These are phyloP conservation scores for Polymixis lichenea DNA, from an alignment of 2,888 invertebrate genomes.

Conservation along the genomic window DNA sequence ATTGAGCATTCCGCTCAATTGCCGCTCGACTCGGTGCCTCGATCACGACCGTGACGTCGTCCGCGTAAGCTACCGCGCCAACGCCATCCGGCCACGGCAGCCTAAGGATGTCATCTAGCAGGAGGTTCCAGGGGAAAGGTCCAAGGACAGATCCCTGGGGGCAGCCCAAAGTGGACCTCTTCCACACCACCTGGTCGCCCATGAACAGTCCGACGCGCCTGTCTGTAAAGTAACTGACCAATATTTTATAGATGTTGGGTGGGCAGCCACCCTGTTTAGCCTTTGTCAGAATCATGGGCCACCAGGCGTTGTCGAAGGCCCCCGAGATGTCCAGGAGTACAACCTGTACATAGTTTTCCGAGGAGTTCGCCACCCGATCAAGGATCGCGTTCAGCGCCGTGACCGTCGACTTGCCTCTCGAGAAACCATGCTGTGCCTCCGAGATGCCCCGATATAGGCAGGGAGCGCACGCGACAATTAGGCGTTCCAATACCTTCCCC, in stretches of 20 bases:
- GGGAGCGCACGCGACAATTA: constrained; percentile 56
- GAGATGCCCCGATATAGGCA: constrained; percentile 30
- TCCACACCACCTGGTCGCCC: constrained; percentile 44
- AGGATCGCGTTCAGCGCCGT: constrained; percentile 57
- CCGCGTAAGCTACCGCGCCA: constrained; percentile 55
- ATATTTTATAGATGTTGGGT: constrained; percentile 56
- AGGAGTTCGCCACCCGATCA: neutral
- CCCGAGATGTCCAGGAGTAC: constrained; percentile 67
- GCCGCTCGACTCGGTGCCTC: constrained; percentile 46
- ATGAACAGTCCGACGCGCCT: constrained; percentile 46
- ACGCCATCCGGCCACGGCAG: constrained; percentile 51
- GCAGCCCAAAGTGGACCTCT: constrained; percentile 55
- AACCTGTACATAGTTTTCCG: constrained; percentile 38
- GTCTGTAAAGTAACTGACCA: constrained; percentile 60
- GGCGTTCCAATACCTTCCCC: constrained; percentile 68
- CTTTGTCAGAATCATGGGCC: constrained; percentile 70
- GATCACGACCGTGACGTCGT: constrained; percentile 61
- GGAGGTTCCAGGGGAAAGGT: constrained; percentile 57
- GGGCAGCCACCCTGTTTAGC: constrained; percentile 45
- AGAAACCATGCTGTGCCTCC: constrained; percentile 66
- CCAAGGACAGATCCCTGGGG: constrained; percentile 32
- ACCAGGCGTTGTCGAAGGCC: constrained; percentile 72
- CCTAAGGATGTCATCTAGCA: constrained; percentile 58
- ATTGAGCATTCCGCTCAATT: constrained; percentile 35
- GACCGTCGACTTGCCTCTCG: constrained; percentile 58